Base-by-base conservation (phyloP, 1,140 invertebrate species). In the Drosophila ambigua region DNA sequence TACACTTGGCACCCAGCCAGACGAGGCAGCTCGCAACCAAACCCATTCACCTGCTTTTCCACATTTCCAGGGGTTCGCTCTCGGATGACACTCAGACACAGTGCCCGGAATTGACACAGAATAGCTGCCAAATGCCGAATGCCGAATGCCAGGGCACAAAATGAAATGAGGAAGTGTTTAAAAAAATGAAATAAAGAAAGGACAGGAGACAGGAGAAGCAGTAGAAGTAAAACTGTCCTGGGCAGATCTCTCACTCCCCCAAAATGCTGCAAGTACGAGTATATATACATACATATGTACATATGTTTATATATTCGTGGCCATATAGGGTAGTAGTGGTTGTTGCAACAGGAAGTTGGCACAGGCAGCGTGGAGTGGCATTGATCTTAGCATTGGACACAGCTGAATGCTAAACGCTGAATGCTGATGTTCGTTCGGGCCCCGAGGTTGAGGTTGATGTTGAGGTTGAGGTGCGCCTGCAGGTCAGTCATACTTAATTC, bases 311-410 rank as follows among this genome's bases (percentile, higher is more conserved):
- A 8, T 16, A 45, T 51, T n/a, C 52, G 66, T 69, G 67, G n/a
- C 65, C 67, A 71, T 71, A 52, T 85, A 71, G 81, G 82, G 82
- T 85, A 85, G 81, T 87, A 87, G 81, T 82, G 39, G 79, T 72
- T 51, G 75, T 69, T 55, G 72, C 77, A 75, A 64, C 82, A 85
- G 82, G 82, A 85, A 85, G 82, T 85, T 80, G 67, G 77, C 80
- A 75, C 58, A 60, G 64, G 23, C 63, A 51, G 28, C 60, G 61
- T 77, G 73, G 66, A 81, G 73, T 83, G 83, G 83, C 83, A 87
- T 87, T 87, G 83, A 87, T 87, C 83, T 87, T 87, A 87, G 83
- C 83, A 87, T 88, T 87, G 79, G 79, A 82, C 78, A 71, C 55
- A 53, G 23, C 58, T 59, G 65, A 71, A 69, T 71, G 65, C 67